Evolutionary conservation across 2,113 vertebrate genomes (phyloP).

Genomic region (Phocoena phocoena): DNA sequence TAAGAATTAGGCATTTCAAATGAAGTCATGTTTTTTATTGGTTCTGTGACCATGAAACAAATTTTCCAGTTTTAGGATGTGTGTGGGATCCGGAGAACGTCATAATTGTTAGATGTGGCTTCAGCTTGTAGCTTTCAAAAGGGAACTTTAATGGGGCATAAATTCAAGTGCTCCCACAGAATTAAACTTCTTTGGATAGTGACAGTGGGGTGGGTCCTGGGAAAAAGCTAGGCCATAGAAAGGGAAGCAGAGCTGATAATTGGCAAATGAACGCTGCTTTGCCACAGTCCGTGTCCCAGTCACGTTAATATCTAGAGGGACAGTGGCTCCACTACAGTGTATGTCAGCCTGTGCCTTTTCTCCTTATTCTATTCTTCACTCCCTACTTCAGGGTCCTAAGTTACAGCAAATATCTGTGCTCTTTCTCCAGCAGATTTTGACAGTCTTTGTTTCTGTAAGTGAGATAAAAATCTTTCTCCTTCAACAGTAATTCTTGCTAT

Average conservation of each 20-base stretch:
- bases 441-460: not conserved
- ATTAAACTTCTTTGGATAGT: not conserved
- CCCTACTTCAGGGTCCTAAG: not conserved
- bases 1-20: slow-evolving; percentile 49
- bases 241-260: not conserved
- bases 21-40: slow-evolving; percentile 58
- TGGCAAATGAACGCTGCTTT: rapidly evolving
- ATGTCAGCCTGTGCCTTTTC: not conserved
- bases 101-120: slow-evolving; percentile 66
- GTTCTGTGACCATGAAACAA: slow-evolving; percentile 63
- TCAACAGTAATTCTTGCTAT: rapidly evolving
- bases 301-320: rapidly evolving
- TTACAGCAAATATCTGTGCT: not conserved
- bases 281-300: not conserved
- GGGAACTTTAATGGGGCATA: slow-evolving; percentile 56
- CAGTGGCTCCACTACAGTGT: rapidly evolving
- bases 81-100: slow-evolving; percentile 24
- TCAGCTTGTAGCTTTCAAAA: slow-evolving; percentile 60
- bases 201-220: not conserved
- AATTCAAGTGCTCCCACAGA: slow-evolving; percentile 48
- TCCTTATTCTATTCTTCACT: not conserved
- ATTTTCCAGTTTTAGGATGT: slow-evolving; percentile 68
- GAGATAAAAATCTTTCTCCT: not conserved
- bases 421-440: not conserved
- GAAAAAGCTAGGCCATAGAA: not conserved